Conservation (phyloP, 1,140 invertebrate genomes). For the Bombus soroeensis region DNA sequence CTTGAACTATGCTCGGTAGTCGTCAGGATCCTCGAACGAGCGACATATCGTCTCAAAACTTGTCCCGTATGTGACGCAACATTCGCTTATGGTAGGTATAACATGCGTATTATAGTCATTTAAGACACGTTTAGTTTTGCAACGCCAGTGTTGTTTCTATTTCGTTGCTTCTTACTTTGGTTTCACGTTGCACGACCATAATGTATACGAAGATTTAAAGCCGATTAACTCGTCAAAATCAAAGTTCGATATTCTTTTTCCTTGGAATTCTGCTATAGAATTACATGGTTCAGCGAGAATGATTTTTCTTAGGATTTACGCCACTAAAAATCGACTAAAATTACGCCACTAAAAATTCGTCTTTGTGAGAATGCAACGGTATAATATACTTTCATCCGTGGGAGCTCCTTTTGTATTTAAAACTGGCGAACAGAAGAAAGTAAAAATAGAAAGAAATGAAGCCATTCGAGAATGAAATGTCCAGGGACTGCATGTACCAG, state of each 20-base stretch:
- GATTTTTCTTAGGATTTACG: no score
- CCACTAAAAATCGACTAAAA: no score
- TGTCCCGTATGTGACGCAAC: constrained; percentile 34
- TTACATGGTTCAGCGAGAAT: no score
- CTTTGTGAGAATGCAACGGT: not conserved
- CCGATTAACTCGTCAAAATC: not conserved
- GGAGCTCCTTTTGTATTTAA: not conserved
- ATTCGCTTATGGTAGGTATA: constrained; percentile 62
- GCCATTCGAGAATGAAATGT: not conserved
- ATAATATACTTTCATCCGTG: not conserved
- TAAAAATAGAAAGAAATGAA: not conserved
- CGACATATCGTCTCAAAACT: constrained; percentile 20
- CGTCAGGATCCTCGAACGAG: not conserved
- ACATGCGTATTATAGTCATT: constrained; percentile 41
- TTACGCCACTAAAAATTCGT: no score
- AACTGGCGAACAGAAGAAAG: not conserved
- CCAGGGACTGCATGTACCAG: not conserved
- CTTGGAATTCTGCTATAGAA: not conserved
- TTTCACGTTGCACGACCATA: constrained; percentile 42
- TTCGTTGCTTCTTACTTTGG: constrained; percentile 21
- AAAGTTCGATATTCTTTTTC: not conserved
- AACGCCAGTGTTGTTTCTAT: constrained; percentile 50
- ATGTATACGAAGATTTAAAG: not conserved
- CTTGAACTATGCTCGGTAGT: not conserved
- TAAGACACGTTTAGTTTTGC: constrained; percentile 49